Conservation (phyloP, 2,113 vertebrate genomes). For the Mionectes macconnelli region DNA sequence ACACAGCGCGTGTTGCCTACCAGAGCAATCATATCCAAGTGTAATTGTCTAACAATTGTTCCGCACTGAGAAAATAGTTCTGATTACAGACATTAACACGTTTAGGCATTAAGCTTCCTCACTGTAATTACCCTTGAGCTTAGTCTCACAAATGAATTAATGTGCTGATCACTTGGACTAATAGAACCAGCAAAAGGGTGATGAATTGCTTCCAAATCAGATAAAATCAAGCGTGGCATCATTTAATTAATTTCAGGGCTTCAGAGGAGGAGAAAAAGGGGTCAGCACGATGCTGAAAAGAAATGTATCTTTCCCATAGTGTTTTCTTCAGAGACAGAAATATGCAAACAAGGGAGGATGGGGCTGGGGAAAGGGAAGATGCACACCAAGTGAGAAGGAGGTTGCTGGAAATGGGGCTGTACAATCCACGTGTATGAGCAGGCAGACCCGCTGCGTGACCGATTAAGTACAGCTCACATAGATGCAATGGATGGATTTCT, state of each 20-base stretch:
- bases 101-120: constrained; percentile 76
- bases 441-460: fast-evolving
- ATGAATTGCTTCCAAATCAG: constrained; percentile 89
- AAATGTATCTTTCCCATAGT: neutral
- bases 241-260: constrained; percentile 87
- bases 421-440: neutral
- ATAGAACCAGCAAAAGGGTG: constrained; percentile 76
- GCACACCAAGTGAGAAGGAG: neutral
- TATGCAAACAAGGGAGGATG: neutral
- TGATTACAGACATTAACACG: constrained; percentile 80
- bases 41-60: constrained; percentile 82
- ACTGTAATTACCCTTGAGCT: constrained; percentile 82
- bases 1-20: constrained; percentile 64
- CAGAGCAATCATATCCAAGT: constrained; percentile 70
- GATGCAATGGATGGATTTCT: neutral
- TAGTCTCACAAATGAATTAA: constrained; percentile 83
- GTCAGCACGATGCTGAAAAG: constrained; percentile 13
- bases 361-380: neutral
- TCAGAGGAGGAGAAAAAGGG: neutral
- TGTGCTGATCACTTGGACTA: constrained; percentile 76
- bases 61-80: constrained; percentile 74
- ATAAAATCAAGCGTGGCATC: constrained; percentile 87
- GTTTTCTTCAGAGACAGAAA: neutral
- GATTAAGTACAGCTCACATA: neutral
- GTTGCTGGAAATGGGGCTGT: neutral